phyloP scores from a whole-genome alignment of 2,888 invertebrate genomes.

The Eupithecia vulgata region DNA sequence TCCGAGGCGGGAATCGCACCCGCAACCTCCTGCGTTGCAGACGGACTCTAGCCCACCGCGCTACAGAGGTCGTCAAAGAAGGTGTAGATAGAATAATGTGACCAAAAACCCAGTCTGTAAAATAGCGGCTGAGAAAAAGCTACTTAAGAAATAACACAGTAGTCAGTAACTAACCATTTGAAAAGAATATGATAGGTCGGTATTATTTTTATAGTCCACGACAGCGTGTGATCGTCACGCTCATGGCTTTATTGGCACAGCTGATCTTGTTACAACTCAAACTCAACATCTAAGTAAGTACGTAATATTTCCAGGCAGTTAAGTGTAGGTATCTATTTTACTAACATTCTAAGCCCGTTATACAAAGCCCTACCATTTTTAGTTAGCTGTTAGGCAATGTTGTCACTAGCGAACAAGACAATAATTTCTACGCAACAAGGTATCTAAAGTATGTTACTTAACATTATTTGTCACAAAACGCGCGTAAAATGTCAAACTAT shows the following conservation, averaged over 20 bases:
- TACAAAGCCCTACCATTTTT: neutral
- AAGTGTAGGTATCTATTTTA: neutral
- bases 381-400: neutral
- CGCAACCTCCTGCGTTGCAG: too few relatives aligned
- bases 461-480: constrained; percentile 6
- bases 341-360: neutral
- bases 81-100: neutral
- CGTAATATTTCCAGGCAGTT: neutral
- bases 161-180: constrained; percentile 2
- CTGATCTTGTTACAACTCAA: constrained; percentile 39
- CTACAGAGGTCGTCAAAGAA: too few relatives aligned
- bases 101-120: neutral
- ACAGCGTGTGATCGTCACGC: constrained; percentile 42
- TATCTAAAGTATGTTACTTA: neutral
- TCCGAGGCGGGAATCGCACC: too few relatives aligned
- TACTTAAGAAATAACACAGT: constrained; percentile 3
- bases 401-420: neutral
- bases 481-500: constrained; percentile 1
- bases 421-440: neutral
- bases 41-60: too few relatives aligned
- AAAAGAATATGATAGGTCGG: constrained; percentile 10
- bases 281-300: constrained; percentile 15
- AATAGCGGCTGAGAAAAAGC: neutral
- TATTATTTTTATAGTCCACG: constrained; percentile 23
- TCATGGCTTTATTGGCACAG: constrained; percentile 40